phyloP scores from a whole-genome alignment of 2,888 invertebrate species.

The Drosophila trichaetosa region DNA sequence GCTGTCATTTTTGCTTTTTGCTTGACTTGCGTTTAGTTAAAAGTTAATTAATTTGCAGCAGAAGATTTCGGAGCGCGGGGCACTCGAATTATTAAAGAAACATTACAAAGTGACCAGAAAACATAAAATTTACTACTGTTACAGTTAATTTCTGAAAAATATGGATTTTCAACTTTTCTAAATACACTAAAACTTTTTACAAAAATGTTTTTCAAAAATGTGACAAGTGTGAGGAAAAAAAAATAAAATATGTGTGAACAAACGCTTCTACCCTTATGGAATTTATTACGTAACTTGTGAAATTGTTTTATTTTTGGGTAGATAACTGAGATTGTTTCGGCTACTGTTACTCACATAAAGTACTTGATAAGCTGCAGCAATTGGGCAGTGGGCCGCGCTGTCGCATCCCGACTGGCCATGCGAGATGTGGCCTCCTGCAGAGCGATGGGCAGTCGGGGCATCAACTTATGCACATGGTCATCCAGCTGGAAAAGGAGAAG shows the following conservation, averaged over 20 bases:
- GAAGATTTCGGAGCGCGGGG: background rate
- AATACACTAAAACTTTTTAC: background rate
- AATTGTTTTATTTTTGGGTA: background rate
- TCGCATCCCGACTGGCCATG: conserved; percentile 92
- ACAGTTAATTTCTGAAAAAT: background rate
- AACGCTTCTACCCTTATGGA: too few species aligned
- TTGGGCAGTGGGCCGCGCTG: conserved; percentile 95
- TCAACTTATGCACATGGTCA: conserved; percentile 91
- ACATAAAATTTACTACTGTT: background rate
- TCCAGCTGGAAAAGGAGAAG: conserved; percentile 88
- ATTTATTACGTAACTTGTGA: background rate
- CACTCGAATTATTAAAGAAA: background rate
- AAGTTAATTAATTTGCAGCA: conserved; percentile 74
- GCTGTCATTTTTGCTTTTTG: conserved; percentile 50
- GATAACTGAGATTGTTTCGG: conserved; percentile 3
- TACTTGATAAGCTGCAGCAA: conserved; percentile 95
- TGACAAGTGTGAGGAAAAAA: background rate
- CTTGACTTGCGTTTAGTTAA: conserved; percentile 55
- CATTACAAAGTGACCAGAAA: background rate
- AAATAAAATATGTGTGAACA: background rate
- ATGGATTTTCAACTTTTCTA: background rate
- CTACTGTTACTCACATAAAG: conserved; percentile 89
- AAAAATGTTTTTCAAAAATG: background rate
- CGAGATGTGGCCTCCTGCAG: conserved; percentile 95
- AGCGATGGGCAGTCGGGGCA: conserved; percentile 92